These are phyloP conservation scores for Thelaira solivaga DNA, from an alignment of 2,888 invertebrate genomes.

Conservation along the genomic window DNA sequence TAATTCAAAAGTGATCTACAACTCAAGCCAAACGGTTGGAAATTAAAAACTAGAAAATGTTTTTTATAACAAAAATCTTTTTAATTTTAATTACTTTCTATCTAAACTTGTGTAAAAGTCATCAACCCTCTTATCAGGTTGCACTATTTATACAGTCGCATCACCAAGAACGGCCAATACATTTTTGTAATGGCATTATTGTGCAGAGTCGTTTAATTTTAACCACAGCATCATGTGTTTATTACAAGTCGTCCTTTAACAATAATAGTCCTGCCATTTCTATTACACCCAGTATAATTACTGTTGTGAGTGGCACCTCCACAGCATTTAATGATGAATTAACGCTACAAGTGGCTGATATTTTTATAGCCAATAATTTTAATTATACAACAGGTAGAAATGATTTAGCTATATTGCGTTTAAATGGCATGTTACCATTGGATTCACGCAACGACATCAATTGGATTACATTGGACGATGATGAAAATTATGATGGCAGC, in stretches of 20 bases:
- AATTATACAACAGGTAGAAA: constrained; percentile 64
- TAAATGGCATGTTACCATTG: constrained; percentile 64
- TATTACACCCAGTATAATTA: constrained; percentile 56
- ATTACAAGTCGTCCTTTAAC: constrained; percentile 50
- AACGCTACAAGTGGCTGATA: constrained; percentile 55
- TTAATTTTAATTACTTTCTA: neutral
- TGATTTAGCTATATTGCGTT: constrained; percentile 67
- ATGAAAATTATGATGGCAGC: constrained; percentile 54
- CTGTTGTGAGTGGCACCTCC: constrained; percentile 63
- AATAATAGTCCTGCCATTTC: constrained; percentile 26
- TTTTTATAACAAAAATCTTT: neutral
- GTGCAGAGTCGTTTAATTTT: constrained; percentile 66
- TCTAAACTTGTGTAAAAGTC: neutral
- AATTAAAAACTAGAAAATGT: constrained; percentile 7
- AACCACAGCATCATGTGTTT: constrained; percentile 67
- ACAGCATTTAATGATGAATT: constrained; percentile 53
- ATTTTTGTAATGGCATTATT: constrained; percentile 67
- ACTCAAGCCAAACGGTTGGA: constrained; percentile 12
- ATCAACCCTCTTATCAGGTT: constrained; percentile 66
- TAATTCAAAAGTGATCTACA: constrained; percentile 30
- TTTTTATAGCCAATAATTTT: constrained; percentile 61
- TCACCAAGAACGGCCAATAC: constrained; percentile 53
- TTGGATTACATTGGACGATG: constrained; percentile 68
- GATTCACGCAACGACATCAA: constrained; percentile 64
- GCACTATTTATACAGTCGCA: constrained; percentile 62